Percentiles rank a stretch among this genome's conserved stretches.
These are phyloP conservation scores for Tolmerus cingulatus DNA, from an alignment of 2,888 invertebrate genomes.

Conservation along the genomic window DNA sequence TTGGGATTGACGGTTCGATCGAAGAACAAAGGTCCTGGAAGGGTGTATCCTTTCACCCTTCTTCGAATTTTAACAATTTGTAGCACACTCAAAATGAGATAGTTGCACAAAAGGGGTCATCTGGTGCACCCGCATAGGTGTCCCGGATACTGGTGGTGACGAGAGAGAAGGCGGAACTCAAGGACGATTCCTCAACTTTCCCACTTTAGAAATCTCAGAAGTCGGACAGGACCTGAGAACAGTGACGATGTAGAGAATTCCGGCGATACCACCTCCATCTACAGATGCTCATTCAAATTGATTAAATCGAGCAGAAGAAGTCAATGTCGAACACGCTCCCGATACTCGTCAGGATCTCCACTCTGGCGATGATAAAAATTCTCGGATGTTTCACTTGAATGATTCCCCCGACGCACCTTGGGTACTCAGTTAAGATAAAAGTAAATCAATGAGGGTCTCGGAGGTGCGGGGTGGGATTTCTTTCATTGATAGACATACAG, in stretches of 20 bases:
- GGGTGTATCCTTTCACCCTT: not conserved
- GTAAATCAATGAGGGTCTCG: not conserved
- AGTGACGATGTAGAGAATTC: not conserved
- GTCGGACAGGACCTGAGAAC: not conserved
- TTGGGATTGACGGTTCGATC: not conserved
- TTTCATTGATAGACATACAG: not conserved
- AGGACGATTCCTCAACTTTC: not conserved
- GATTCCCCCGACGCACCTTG: not conserved
- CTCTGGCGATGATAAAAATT: not conserved
- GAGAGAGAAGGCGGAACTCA: not conserved
- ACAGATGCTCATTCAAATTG: constrained; percentile 22
- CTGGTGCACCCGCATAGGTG: not conserved
- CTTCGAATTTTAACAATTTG: not conserved
- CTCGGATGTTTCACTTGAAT: not conserved
- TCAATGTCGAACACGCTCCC: not conserved
- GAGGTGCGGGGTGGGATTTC: not conserved
- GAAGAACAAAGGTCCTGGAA: not conserved
- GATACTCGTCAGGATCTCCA: not conserved
- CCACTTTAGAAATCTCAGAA: not conserved
- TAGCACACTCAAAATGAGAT: constrained; percentile 2
- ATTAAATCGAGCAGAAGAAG: constrained; percentile 16
- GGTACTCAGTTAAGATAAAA: not conserved
- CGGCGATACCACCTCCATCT: not conserved
- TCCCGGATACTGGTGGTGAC: not conserved
- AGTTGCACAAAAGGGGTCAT: not conserved